Percentiles rank a stretch among this genome's conserved stretches.
phyloP scores from a whole-genome alignment of 2,888 invertebrate species.

The Melipona beecheii region DNA sequence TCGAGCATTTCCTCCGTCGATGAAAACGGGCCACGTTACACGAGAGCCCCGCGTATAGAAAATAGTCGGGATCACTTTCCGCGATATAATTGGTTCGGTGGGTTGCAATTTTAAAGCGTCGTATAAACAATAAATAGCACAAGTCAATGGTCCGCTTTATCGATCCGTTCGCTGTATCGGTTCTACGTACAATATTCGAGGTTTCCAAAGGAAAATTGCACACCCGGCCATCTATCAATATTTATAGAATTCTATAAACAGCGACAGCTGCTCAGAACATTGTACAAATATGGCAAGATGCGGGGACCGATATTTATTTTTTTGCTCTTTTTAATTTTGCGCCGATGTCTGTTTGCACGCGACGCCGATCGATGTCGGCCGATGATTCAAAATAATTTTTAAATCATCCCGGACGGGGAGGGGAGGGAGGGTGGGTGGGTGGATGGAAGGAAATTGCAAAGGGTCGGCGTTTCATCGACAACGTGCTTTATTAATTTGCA shows the following conservation, averaged over 20 bases:
- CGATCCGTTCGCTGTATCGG: not conserved
- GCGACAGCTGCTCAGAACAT: not conserved
- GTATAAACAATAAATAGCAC: not conserved
- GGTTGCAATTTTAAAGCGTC: not conserved
- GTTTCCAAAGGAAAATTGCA: slow-evolving; percentile 3
- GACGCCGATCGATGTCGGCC: not conserved
- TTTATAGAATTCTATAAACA: slow-evolving; percentile 23
- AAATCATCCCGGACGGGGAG: not conserved
- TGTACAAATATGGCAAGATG: slow-evolving; percentile 3
- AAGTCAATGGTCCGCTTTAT: slow-evolving; percentile 1
- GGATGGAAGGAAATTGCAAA: not conserved
- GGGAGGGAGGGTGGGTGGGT: too few relatives aligned
- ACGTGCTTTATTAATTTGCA: slow-evolving; percentile 46
- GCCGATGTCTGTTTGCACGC: not conserved
- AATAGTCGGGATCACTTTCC: not conserved
- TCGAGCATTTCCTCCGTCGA: slow-evolving; percentile 1
- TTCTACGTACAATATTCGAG: not conserved
- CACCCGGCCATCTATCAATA: not conserved
- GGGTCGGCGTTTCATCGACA: not conserved
- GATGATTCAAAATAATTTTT: slow-evolving; percentile 26
- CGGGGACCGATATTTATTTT: not conserved
- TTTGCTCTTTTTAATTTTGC: not conserved
- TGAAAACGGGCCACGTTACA: too few relatives aligned
- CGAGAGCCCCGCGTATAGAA: not conserved
- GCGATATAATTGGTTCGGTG: not conserved